Conservation (phyloP, 2,888 invertebrate species). For the Sisyra terminalis region DNA sequence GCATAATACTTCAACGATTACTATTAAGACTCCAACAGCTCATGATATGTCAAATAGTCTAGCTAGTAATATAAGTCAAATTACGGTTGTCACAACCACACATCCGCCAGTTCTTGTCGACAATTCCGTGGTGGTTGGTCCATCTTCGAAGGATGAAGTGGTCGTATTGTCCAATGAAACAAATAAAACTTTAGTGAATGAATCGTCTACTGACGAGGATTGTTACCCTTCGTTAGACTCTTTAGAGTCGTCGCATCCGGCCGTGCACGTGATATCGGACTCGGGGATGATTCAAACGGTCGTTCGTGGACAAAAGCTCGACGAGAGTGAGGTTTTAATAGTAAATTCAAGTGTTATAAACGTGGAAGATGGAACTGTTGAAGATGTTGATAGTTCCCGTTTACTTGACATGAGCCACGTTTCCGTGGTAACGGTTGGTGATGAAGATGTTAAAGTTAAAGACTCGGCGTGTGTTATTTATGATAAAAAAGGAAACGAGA, state of each 20-base stretch:
- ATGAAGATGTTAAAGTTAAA: constrained; percentile 53
- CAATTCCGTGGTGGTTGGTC: constrained; percentile 32
- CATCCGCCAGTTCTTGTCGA: constrained; percentile 66
- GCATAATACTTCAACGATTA: constrained; percentile 31
- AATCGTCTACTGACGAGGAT: constrained; percentile 58
- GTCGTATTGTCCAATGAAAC: constrained; percentile 62
- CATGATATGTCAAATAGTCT: constrained; percentile 54
- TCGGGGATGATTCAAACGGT: constrained; percentile 15
- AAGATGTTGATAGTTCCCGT: constrained; percentile 24
- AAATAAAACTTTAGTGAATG: constrained; percentile 48
- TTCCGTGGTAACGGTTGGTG: constrained; percentile 79
- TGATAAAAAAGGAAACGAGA: constrained; percentile 14
- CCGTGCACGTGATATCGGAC: constrained; percentile 18
- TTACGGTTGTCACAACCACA: constrained; percentile 72
- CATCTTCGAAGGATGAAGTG: constrained; percentile 46
- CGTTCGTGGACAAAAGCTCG: constrained; percentile 46
- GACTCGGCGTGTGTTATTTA: constrained; percentile 38
- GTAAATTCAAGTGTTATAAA: constrained; percentile 49
- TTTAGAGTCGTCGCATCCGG: constrained; percentile 40
- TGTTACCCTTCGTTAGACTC: constrained; percentile 60
- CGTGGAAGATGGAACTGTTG: constrained; percentile 44
- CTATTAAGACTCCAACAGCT: constrained; percentile 32
- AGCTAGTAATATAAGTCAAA: constrained; percentile 56
- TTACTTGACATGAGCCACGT: constrained; percentile 72
- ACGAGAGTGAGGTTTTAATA: constrained; percentile 75